Base-by-base conservation (phyloP, 2,888 invertebrate species). In the Hesperia comma region DNA sequence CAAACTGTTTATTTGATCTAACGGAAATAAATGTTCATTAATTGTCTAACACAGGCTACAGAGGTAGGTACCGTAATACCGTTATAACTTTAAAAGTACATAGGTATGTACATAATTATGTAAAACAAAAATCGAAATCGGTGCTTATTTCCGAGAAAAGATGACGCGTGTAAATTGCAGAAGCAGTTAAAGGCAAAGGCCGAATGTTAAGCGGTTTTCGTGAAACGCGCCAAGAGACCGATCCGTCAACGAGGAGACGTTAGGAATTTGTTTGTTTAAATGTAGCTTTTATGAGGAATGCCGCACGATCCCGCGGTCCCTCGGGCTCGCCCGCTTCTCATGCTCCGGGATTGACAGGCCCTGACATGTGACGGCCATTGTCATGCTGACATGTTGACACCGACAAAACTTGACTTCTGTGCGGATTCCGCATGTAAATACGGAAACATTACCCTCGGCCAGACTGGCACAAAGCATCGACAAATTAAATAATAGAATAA, bases 401-500 rank as follows among this genome's bases (percentile, higher is more conserved):
- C 88, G 90, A 84, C 89, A 82, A 78, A 89, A 90, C 87, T 90
- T 90, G 90, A 92, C 92, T 92, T 85, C 90, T 90, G 92, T 88
- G 86, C 85, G 86, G 86, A 86, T 87, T 90, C 87, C 85, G 86
- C 88, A 86, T 90, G 88, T 87, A 88, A 90, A 90, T 88, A 91
- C 87, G 91, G 90, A 92, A 90, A 90, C 78, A 86, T 87, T 85
- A 88, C 81, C 84, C 87, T 84, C 78, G 26, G 26, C 75, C 73
- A 73, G 73, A 74, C 79, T 10, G 75, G 67, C 76, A 88, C 88
- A 92, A 92, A 90, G 84, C 81, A 87, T 77, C 86, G 86, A 88
- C 88, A 92, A 91, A 92, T 92, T 91, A 90, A 92, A 92, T 90
- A 92, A 92, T 87, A 82, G 91, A 90, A 90, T 86, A 86, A 85